Percentiles rank a stretch among this genome's conserved stretches.
Conservation (phyloP, 2,888 invertebrate genomes). For the Nemapogon koenigi region DNA sequence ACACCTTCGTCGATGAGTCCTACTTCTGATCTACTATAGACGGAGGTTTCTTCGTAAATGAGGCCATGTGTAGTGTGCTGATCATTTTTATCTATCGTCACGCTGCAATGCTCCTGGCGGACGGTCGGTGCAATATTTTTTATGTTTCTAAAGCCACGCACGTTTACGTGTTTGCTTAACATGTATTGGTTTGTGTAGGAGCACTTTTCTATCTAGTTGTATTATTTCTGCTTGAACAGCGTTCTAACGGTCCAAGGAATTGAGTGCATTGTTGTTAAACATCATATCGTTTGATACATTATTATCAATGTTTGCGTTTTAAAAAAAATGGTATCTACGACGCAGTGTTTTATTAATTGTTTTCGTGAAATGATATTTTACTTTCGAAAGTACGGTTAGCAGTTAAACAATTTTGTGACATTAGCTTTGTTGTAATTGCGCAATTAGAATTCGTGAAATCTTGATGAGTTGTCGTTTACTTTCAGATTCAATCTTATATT, state of each 20-base stretch:
- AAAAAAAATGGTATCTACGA: slow-evolving; percentile 19
- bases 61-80: slow-evolving; percentile 35
- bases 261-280: slow-evolving; percentile 6
- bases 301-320: slow-evolving; percentile 3
- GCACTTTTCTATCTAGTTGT: slow-evolving; percentile 43
- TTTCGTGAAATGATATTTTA: slow-evolving; percentile 47
- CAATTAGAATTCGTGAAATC: no score
- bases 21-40: slow-evolving; percentile 31
- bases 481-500: no score
- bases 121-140: slow-evolving; percentile 37
- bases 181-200: slow-evolving; percentile 25
- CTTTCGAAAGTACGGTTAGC: slow-evolving; percentile 49
- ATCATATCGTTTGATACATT: slow-evolving; percentile 1
- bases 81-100: slow-evolving; percentile 60
- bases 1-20: slow-evolving; percentile 17
- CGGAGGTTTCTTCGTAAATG: slow-evolving; percentile 52
- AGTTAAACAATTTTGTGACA: no score
- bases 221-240: slow-evolving; percentile 18
- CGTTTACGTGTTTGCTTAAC: slow-evolving; percentile 22
- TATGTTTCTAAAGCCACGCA: slow-evolving; percentile 29
- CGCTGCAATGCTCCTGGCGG: slow-evolving; percentile 38
- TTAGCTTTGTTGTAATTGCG: no score
- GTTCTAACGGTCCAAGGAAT: slow-evolving; percentile 6
- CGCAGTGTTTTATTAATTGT: slow-evolving; percentile 28
- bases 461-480: no score